These are phyloP conservation scores for Pungitius pungitius DNA, from an alignment of 2,113 vertebrate genomes.

Conservation along the genomic window DNA sequence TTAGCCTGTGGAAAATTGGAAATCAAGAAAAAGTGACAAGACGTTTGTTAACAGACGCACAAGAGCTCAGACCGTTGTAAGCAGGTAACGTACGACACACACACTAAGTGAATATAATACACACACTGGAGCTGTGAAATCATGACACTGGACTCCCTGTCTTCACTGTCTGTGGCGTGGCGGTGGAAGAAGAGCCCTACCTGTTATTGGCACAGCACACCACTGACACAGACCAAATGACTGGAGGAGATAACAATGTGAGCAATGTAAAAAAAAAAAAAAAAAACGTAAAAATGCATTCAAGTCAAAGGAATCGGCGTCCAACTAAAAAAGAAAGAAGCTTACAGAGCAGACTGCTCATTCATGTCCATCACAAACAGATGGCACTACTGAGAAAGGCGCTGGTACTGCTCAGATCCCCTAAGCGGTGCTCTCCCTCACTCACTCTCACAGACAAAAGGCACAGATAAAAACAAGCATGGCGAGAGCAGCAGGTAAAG, in stretches of 20 bases:
- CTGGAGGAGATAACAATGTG: slow-evolving; percentile 88
- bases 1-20: slow-evolving; percentile 83
- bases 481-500: slow-evolving; percentile 79
- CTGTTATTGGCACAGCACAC: slow-evolving; percentile 88
- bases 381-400: slow-evolving; percentile 84
- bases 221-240: slow-evolving; percentile 90
- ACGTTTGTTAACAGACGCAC: slow-evolving; percentile 78
- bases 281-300: slow-evolving; percentile 98
- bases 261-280: slow-evolving; percentile 99
- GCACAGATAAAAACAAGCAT: slow-evolving; percentile 86
- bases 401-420: slow-evolving; percentile 59
- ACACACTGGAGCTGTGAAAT: slow-evolving; percentile 69
- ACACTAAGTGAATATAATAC: slow-evolving; percentile 74
- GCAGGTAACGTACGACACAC: slow-evolving; percentile 69
- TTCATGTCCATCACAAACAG: slow-evolving; percentile 94
- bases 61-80: slow-evolving; percentile 60
- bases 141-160: slow-evolving; percentile 71
- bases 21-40: slow-evolving; percentile 72
- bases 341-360: slow-evolving; percentile 87
- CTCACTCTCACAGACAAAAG: slow-evolving; percentile 94
- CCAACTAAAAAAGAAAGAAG: slow-evolving; percentile 89
- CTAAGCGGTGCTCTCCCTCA: slow-evolving; percentile 66
- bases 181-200: slow-evolving; percentile 73
- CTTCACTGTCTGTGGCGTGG: slow-evolving; percentile 76
- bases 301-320: slow-evolving; percentile 94